Evolutionary conservation across 2,113 vertebrate genomes (phyloP).

Genomic region (Poeciliopsis turrubarensis): DNA sequence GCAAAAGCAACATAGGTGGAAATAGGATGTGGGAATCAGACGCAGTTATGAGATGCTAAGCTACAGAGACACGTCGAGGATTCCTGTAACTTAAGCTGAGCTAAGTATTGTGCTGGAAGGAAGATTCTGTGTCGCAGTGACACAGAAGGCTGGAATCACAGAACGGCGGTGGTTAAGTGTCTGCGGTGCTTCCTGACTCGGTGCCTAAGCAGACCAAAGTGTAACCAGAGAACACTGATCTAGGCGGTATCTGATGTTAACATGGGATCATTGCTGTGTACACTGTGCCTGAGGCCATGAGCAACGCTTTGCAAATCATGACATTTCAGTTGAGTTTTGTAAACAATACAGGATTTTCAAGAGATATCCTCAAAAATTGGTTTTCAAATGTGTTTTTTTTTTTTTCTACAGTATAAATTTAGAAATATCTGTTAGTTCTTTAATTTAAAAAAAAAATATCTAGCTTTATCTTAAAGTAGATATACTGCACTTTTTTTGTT

Average conservation of each 20-base stretch:
- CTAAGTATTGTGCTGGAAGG: slow-evolving; percentile 13
- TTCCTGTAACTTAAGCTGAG: slow-evolving; percentile 29
- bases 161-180: neutral
- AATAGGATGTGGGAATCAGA: slow-evolving; percentile 27
- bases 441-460: neutral
- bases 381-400: neutral
- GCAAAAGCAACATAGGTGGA: slow-evolving; percentile 19
- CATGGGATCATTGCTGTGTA: neutral
- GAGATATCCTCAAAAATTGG: neutral
- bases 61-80: slow-evolving; percentile 1
- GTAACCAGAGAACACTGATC: neutral
- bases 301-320: slow-evolving; percentile 9
- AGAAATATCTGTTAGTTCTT: neutral
- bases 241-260: neutral
- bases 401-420: neutral
- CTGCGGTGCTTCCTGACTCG: slow-evolving; percentile 3
- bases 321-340: slow-evolving; percentile 13
- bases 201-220: neutral
- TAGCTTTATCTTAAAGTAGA: too few species aligned
- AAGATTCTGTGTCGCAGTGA: slow-evolving; percentile 9
- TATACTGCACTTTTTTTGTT: too few species aligned
- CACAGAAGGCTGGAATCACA: neutral
- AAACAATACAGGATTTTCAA: neutral
- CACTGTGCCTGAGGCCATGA: neutral
- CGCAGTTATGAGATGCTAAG: slow-evolving; percentile 25